A percentile compares a stretch with the other conserved stretches of the same genome.
phyloP scores from a whole-genome alignment of 2,113 vertebrate genomes.

The Stomatorhinus ivindoensis region DNA sequence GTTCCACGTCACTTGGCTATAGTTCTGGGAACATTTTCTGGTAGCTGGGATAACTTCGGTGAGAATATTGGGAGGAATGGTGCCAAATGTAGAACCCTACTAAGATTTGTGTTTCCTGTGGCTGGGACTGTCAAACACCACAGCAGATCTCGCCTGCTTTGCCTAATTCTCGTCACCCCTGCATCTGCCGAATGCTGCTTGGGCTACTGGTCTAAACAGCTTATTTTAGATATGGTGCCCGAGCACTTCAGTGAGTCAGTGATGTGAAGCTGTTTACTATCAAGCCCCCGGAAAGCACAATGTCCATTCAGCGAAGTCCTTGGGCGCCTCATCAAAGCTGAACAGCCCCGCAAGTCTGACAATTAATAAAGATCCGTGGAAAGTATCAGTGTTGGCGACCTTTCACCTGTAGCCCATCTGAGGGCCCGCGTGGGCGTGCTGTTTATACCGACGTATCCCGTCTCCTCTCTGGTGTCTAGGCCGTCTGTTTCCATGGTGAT shows the following conservation, averaged over 20 bases:
- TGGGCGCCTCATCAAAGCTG: neutral
- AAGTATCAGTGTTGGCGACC: neutral
- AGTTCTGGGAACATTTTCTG: neutral
- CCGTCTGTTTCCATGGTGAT: slow-evolving; percentile 44
- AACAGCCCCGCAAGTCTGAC: neutral
- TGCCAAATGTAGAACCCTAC: neutral
- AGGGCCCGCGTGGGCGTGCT: neutral
- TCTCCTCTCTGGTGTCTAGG: slow-evolving; percentile 16
- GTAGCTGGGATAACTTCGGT: neutral
- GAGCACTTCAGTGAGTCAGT: neutral
- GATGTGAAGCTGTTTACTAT: neutral
- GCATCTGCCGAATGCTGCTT: neutral
- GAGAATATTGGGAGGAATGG: neutral
- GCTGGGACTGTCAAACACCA: neutral
- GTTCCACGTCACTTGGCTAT: neutral
- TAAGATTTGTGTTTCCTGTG: neutral
- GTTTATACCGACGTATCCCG: neutral
- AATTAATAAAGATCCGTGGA: neutral
- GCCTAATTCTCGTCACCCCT: neutral
- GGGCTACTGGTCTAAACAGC: neutral
- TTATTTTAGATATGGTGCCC: neutral
- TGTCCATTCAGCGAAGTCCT: neutral
- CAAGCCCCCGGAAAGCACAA: too few species aligned
- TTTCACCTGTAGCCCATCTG: neutral
- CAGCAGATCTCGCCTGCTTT: neutral